These are phyloP conservation scores for Leuciscus waleckii DNA, from an alignment of 2,797 vertebrate genomes.

Conservation along the genomic window DNA sequence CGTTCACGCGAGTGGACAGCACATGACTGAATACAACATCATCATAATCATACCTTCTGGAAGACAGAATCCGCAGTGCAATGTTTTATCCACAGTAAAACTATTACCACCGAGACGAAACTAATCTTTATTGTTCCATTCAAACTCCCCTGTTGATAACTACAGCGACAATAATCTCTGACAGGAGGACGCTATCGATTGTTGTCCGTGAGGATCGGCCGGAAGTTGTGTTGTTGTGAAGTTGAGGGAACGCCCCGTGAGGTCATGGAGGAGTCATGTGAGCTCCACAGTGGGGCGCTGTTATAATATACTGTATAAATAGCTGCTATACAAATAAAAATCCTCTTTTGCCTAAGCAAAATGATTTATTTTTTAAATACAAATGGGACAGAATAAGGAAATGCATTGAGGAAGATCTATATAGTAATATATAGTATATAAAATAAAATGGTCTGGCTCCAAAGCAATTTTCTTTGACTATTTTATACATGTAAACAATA, in stretches of 20 bases:
- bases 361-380: not conserved
- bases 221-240: conserved; percentile 52
- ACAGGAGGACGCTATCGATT: not conserved
- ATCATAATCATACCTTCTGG: conserved; percentile 15
- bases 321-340: not conserved
- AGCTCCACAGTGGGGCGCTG: not conserved
- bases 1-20: not conserved
- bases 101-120: not conserved
- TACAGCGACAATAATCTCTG: not conserved
- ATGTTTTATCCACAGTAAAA: not conserved
- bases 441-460: not conserved
- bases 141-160: not conserved
- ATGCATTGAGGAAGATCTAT: not conserved
- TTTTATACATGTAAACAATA: not conserved
- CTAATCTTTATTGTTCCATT: not conserved
- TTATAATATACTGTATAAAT: not conserved
- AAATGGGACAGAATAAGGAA: not conserved
- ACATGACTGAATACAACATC: conserved; percentile 9
- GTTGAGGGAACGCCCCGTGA: conserved; percentile 34
- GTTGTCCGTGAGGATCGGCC: conserved; percentile 23
- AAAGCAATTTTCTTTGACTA: not conserved
- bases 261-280: not conserved
- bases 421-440: not conserved
- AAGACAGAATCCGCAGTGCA: conserved; percentile 19
- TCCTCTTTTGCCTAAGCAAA: not conserved